A percentile compares a stretch with the other conserved stretches of the same genome.
Conservation (phyloP, 2,113 vertebrate genomes). For the Saguinus imperator region DNA sequence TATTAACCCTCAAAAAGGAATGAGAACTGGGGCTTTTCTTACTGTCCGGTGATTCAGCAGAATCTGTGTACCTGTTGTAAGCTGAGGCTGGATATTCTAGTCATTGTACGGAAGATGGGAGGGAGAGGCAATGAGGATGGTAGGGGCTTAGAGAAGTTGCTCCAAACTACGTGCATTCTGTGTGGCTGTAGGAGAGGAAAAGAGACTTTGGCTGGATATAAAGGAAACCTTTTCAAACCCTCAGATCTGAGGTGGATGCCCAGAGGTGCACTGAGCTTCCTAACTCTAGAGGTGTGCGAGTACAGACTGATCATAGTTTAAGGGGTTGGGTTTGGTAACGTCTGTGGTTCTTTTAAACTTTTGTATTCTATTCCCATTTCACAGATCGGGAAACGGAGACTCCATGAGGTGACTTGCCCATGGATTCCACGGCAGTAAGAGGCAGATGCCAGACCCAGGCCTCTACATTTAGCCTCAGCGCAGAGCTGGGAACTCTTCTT, state of each 20-base stretch:
- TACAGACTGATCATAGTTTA: background rate
- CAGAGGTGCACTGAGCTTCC: background rate
- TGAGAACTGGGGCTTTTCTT: background rate
- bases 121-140: too few species aligned
- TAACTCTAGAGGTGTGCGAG: too few species aligned
- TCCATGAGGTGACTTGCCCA: background rate
- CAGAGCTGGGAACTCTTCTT: background rate
- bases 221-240: too few species aligned
- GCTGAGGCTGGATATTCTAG: background rate
- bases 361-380: background rate
- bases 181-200: background rate
- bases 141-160: background rate
- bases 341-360: background rate
- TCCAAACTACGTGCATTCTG: fast-evolving
- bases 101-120: fast-evolving
- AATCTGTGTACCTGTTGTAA: background rate
- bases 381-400: background rate
- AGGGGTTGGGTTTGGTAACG: background rate
- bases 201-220: background rate
- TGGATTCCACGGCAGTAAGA: background rate
- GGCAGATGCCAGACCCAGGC: fast-evolving
- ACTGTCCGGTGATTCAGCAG: background rate
- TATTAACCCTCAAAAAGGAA: background rate
- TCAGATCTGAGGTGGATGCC: too few species aligned
- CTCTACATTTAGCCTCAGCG: background rate